Base-by-base conservation (phyloP, 1,140 invertebrate genomes). In the Manduca sexta region DNA sequence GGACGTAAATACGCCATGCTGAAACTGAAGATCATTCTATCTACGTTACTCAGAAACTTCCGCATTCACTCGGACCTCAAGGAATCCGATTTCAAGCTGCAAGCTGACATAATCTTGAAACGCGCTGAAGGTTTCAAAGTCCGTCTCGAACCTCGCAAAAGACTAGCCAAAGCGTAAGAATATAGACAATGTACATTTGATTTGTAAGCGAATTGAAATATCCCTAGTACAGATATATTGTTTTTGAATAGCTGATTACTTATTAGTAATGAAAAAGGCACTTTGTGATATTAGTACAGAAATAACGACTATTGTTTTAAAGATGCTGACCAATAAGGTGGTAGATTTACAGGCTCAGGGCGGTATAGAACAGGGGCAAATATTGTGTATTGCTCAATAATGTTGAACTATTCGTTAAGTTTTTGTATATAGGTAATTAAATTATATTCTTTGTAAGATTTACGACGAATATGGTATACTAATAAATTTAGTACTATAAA, bases 1-100 rank as follows among this genome's bases (percentile, higher is more conserved):
- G 93, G 94, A 52, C 93, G 94, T 56, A 95, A 94, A 84, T 97
- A 97, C 84, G 96, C 96, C 3, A 91, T 95, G 90, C 86, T 96
- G 53, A 96, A 97, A 76, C 88, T 95, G 54, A 97, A 97, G 84
- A 92, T 95, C 37, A 88, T 97, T 12, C 87, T 98, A 3, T 93
- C 96, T 0, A 95, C 94, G 11, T 92, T 98, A 40, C 82, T 98
- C 43, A 91, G 95, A 40, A 94, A 94, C 69, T 98, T 93, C 88
- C 90, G 90, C 33, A 86, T 95, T 1, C 74, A 85, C 39, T 93
- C 92, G 2, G 89, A 92, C 61, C 77, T 93, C 17, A 90, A 89
- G 45, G 91, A 94, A 60, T 78, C 88, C 21, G 93, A 95, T 47
- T 93, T 94, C 79, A 88, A 91, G 64, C 89, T 95, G 1, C 93